These are phyloP conservation scores for Drosophila cognata DNA, from an alignment of 2,888 invertebrate species.

Conservation along the genomic window DNA sequence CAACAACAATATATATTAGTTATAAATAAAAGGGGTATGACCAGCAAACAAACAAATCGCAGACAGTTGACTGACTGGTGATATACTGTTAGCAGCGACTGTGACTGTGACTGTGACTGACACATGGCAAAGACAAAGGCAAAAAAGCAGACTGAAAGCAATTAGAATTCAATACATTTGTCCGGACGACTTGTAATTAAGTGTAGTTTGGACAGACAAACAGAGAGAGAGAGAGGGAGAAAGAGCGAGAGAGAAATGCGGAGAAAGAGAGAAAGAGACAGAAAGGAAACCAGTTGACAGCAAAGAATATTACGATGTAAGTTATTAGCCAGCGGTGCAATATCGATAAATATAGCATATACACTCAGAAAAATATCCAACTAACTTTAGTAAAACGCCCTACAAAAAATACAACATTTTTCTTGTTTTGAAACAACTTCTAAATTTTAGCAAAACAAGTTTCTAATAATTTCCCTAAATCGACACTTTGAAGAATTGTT, in stretches of 20 bases:
- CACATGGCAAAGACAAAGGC: conserved; percentile 21
- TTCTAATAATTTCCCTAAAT: not conserved
- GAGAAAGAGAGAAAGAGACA: not conserved
- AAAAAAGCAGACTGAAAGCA: conserved; percentile 32
- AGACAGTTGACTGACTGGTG: conserved; percentile 78
- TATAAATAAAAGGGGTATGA: conserved; percentile 36
- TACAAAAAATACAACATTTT: accelerated
- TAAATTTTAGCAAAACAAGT: not conserved
- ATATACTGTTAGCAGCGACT: conserved; percentile 60
- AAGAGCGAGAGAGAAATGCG: not conserved
- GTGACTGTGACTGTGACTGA: conserved; percentile 41
- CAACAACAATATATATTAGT: conserved; percentile 15
- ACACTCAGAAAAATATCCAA: not conserved
- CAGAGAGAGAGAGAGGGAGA: not conserved
- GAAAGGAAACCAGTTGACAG: conserved; percentile 34
- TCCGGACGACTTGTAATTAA: conserved; percentile 66
- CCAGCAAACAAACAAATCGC: conserved; percentile 67
- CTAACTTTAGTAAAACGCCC: not conserved
- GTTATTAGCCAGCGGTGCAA: conserved; percentile 47
- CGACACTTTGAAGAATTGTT: no score
- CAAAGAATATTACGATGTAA: conserved; percentile 36
- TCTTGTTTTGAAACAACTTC: not conserved
- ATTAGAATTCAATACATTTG: conserved; percentile 71
- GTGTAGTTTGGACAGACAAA: conserved; percentile 52
- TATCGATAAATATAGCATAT: conserved; percentile 28